These are phyloP conservation scores for Habropoda laboriosa DNA, from an alignment of 1,140 invertebrate species.

Conservation along the genomic window DNA sequence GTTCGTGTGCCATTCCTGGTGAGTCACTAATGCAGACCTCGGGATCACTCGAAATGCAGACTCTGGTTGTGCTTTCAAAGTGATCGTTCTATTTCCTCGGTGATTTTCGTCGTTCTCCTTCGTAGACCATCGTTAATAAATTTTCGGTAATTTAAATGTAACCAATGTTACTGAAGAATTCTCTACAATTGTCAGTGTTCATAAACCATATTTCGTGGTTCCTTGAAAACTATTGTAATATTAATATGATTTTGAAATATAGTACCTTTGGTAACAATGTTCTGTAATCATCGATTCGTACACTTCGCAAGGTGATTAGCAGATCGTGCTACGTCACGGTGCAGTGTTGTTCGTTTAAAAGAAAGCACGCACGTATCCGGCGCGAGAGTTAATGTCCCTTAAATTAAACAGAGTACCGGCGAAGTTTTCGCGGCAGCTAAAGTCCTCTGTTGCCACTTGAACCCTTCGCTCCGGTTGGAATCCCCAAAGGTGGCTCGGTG, in stretches of 20 bases:
- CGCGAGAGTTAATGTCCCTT: conserved; percentile 19
- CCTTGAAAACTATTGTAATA: neutral
- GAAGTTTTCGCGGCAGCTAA: conserved; percentile 13
- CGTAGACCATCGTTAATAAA: too few species aligned
- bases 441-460: conserved; percentile 31
- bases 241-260: neutral
- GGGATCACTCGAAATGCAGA: too few species aligned
- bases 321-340: neutral
- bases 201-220: too few species aligned
- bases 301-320: neutral
- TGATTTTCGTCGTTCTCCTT: too few species aligned
- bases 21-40: neutral
- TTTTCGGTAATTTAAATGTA: too few species aligned
- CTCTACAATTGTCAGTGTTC: too few species aligned
- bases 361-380: neutral
- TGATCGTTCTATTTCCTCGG: too few species aligned
- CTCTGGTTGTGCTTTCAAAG: too few species aligned
- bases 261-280: neutral
- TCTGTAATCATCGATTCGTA: neutral
- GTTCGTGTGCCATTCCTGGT: too few species aligned
- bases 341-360: neutral
- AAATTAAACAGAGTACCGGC: conserved; percentile 33
- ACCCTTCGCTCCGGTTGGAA: conserved; percentile 58
- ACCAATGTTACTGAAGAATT: too few species aligned
- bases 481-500: conserved; percentile 35